A percentile compares a stretch with the other conserved stretches of the same genome.
Evolutionary conservation across 2,113 vertebrate species (phyloP).

Genomic region (Uria aalge): DNA sequence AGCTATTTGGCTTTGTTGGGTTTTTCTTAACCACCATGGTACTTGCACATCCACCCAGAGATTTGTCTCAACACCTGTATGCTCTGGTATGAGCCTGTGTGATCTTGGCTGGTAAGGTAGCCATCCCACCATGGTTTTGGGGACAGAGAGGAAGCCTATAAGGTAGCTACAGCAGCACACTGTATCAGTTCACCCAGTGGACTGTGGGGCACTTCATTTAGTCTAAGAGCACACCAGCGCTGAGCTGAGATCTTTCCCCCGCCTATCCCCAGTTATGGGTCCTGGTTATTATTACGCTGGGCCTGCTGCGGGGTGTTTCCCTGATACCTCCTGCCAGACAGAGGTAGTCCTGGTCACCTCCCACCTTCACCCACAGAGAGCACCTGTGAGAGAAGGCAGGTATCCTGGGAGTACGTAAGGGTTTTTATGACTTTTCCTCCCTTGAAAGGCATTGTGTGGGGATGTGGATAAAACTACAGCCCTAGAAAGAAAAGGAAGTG

Average conservation of each 20-base stretch:
- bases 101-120: background rate
- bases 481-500: background rate
- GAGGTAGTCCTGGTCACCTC: background rate
- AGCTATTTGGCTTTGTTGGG: background rate
- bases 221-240: background rate
- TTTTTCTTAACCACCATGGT: background rate
- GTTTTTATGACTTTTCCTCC: background rate
- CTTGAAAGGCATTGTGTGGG: background rate
- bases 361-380: background rate
- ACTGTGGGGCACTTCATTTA: background rate
- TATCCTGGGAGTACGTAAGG: rapidly evolving
- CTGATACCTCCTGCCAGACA: background rate
- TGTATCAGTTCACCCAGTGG: background rate
- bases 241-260: background rate
- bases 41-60: background rate
- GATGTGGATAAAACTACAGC: background rate
- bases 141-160: background rate
- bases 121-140: background rate
- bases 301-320: rapidly evolving
- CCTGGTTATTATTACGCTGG: background rate
- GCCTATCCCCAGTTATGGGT: background rate
- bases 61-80: background rate
- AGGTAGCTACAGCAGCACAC: background rate
- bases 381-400: background rate
- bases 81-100: background rate